Evolutionary conservation across 2,113 vertebrate genomes (phyloP), one percentile per base, ranked within the genome.

Genomic region (Bostrychus sinensis): DNA sequence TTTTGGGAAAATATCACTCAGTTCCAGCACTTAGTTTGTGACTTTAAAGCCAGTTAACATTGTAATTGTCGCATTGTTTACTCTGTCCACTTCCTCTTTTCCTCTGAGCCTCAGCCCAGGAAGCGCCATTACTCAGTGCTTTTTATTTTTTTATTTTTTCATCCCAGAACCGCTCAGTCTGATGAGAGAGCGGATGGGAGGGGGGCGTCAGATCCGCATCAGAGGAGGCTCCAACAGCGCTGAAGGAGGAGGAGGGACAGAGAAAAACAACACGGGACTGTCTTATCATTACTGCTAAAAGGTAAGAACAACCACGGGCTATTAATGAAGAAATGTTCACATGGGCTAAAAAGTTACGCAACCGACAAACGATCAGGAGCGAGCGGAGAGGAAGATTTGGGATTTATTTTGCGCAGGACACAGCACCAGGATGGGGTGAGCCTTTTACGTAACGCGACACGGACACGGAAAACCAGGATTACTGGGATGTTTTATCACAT

Each of bases 381-480:
- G 75, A 65, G 62, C 67, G 50, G 62, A 67, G 41, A 62, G 53
- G 17, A 53, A 50, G 41, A 1, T 41, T n/a, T 48, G 42, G 9
- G 61, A 3, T 51, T 51, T 70, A n/a, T 65, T 38, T 34, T 41
- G 36, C 56, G 53, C 55, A 65, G 57, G 67, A 83, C 57, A 54
- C 66, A 57, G 66, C 75, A 32, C 45, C 19, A 83, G 86, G 11
- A 92, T 93, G 91, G 91, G 92, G 92, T 93, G 91, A 92, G 90
- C 80, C 58, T 91, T n/a, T n/a, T 89, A 87, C 77, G 57, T 87
- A 83, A 90, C 59, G 71, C 53, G 23, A 36, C 13, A 7, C 51
- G 38, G 9, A 23, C 53, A 53, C 45, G 6, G 45, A 36, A 51
- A 26, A 26, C 4, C 14, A 3, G 19, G 14, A 51, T 8, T 16